Conservation (phyloP, 2,888 invertebrate genomes). For the Ophraella communa region DNA sequence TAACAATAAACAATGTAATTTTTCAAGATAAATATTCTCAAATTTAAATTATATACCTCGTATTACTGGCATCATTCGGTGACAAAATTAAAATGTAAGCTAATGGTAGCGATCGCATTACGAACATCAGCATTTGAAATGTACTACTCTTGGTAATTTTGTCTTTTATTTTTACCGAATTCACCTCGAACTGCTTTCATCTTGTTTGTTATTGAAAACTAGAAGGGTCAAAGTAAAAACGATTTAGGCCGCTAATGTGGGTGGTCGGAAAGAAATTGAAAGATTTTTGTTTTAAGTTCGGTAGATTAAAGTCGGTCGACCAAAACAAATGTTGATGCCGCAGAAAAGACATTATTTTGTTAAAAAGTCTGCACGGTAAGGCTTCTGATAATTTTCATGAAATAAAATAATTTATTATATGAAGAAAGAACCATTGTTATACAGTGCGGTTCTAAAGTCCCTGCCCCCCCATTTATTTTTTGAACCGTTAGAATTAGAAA, state of each 20-base stretch:
- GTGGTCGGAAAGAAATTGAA: slow-evolving; percentile 12
- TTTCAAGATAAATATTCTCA: too few species aligned
- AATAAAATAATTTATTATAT: too few species aligned
- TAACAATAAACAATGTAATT: too few species aligned
- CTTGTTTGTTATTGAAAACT: slow-evolving; percentile 14
- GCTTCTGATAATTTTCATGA: slow-evolving; percentile 2
- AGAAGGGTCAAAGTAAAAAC: slow-evolving; percentile 13
- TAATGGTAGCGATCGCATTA: background rate
- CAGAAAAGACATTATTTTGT: slow-evolving; percentile 1
- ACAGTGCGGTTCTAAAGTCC: too few species aligned
- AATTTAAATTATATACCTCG: too few species aligned
- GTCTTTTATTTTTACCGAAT: background rate
- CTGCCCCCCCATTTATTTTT: too few species aligned
- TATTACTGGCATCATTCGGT: too few species aligned
- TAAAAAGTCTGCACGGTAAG: background rate
- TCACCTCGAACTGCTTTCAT: slow-evolving; percentile 10
- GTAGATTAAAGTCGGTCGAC: slow-evolving; percentile 13
- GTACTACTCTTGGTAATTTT: background rate
- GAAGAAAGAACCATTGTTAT: too few species aligned
- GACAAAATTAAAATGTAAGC: too few species aligned
- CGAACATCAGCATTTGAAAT: background rate
- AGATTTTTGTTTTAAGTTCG: slow-evolving; percentile 13
- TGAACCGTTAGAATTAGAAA: too few species aligned
- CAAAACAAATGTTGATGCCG: slow-evolving; percentile 6
- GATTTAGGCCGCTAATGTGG: slow-evolving; percentile 6